Base-by-base conservation (phyloP, 2,113 vertebrate species). In the Nasalis larvatus region DNA sequence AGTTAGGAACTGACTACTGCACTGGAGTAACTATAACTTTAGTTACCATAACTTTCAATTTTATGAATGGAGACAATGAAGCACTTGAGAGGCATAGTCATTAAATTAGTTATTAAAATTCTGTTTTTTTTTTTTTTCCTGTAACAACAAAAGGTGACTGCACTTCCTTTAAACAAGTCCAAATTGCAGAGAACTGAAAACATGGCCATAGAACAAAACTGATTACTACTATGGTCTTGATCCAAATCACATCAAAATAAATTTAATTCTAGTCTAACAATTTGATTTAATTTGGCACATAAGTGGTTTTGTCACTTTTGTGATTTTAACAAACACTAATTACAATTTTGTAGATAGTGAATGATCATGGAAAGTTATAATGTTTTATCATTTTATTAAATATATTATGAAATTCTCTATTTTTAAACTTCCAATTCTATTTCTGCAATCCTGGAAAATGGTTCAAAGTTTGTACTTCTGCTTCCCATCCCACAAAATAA, bases 241-340 rank as follows among this genome's bases (percentile, higher is more conserved):
- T 88, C 45, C 88, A 96, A 92, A 85, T 94, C 52, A 88, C 66
- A 96, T 96, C 73, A 77, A 86, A 95, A 74, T 87, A 21, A 92
- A 96, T 97, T 96, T 91, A 56, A 93, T 95, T 95, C 21, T 25
- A 47, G 16, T 68, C 45, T 13, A 82, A 95, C 42, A 94, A 80
- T 93, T 82, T 95, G 77, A 93, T 96, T 95, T 93, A 37, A 86
- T 82, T 88, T 95, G 95, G 52, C 71, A 40, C 2, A 60, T 45
- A 91, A 95, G 20, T 77, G 17, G 32, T 78, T 32, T 60, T 93
- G 86, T 82, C 77, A 93, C 25, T 97, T 96, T 90, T 91, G 42
- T 92, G 66, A 58, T 92, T 91, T 84, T 95, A 90, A 77, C 66
- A 93, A 94, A 95, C 52, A 89, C 37, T 91, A 82, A 95, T 94